Conservation (phyloP, 2,888 invertebrate genomes). For the Euzophera pinguis region DNA sequence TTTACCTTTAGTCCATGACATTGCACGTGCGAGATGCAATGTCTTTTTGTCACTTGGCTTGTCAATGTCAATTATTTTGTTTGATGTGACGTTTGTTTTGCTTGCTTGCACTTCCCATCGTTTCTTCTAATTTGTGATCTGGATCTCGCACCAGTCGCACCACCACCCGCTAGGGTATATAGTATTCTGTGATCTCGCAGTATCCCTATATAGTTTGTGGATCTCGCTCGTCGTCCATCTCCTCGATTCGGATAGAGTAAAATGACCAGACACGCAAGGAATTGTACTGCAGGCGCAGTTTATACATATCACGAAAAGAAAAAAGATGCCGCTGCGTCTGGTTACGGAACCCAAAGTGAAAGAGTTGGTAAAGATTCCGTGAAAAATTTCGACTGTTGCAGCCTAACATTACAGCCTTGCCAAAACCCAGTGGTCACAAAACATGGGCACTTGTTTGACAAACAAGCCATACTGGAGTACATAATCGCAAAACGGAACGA, state of each 20-base stretch:
- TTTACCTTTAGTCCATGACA: too few relatives aligned
- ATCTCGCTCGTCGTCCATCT: too few relatives aligned
- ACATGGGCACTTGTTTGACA: constrained; percentile 97
- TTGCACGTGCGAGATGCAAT: too few relatives aligned
- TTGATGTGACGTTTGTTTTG: too few relatives aligned
- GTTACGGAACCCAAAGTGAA: constrained; percentile 92
- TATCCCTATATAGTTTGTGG: too few relatives aligned
- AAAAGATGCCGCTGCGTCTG: constrained; percentile 96
- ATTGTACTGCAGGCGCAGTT: constrained; percentile 98
- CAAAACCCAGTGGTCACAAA: constrained; percentile 90
- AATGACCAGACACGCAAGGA: constrained; percentile 98
- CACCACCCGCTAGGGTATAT: too few relatives aligned
- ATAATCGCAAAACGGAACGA: constrained; percentile 96
- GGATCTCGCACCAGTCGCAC: too few relatives aligned
- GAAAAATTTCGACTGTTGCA: constrained; percentile 97
- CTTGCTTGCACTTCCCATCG: too few relatives aligned
- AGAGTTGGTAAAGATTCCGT: constrained; percentile 96
- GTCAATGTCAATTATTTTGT: too few relatives aligned
- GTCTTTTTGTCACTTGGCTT: too few relatives aligned
- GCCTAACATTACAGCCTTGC: constrained; percentile 97
- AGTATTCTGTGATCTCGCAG: too few relatives aligned
- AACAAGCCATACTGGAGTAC: constrained; percentile 97
- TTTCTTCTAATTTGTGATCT: too few relatives aligned
- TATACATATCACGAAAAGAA: constrained; percentile 99
- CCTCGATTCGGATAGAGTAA: constrained; percentile 25